Evolutionary conservation across 2,797 vertebrate species (phyloP), one percentile per base, ranked within the genome.

Genomic region (Rhodeus uyekii): DNA sequence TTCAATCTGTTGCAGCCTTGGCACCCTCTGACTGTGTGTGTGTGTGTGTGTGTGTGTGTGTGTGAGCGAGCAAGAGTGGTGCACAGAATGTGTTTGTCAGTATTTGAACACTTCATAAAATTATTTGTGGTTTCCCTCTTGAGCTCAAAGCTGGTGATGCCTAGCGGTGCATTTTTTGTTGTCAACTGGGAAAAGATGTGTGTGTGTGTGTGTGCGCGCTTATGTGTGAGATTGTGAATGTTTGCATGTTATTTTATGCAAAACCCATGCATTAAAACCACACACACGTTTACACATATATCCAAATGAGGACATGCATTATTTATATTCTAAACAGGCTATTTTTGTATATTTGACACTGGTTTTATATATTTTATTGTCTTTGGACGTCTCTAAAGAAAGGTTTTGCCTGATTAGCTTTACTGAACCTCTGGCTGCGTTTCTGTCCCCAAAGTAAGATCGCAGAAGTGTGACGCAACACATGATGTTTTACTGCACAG

Each of bases 21-120:
- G 89, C 89, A 86, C 86, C 86, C 76, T 76, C 32, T 78, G 79
- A 39, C 83, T 36, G 80, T 67, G 42, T 32, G 34, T 24, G 73
- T 76, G 50, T 77, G 48, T 68, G 69, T 53, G 73, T 16, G 55
- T 77, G 72, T 58, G 61, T 24, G 77, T 68, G 82, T 80, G 76
- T 81, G 74, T 76, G 81, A 72, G 78, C 69, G 82, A 81, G 83
- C 29, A 1, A 67, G 85, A 8, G 34, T n/a, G 81, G 87, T 88
- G 79, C 53, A 22, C 83, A 81, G 87, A 77, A 78, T 67, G 80
- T 89, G 87, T 89, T 87, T 84, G 80, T 85, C 79, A 75, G 83
- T 84, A 85, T 91, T 87, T 87, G 89, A 90, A 89, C 90, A 93
- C 91, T 93, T 94, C 91, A 93, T 94, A 93, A 93, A 93, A 91